Conservation (phyloP, 1,140 invertebrate genomes). For the Gryon sp. region DNA sequence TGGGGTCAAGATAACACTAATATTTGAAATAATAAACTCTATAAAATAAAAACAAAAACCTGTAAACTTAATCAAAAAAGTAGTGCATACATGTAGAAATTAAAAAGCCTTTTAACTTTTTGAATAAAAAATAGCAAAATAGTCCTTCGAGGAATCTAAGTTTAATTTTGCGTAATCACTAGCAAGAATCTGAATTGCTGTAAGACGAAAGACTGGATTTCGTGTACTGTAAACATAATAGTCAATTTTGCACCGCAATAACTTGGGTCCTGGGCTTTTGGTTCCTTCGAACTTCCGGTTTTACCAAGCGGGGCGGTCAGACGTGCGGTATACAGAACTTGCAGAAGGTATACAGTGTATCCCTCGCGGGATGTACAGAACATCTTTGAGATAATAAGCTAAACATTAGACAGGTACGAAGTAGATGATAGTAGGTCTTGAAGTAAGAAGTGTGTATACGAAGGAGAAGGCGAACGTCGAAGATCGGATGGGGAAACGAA, state of each 20-base stretch:
- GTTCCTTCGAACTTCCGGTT: conserved; percentile 8
- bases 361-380: conserved; percentile 28
- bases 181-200: neutral
- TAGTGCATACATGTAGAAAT: too few relatives aligned
- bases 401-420: conserved; percentile 61
- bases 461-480: conserved; percentile 27
- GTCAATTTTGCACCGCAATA: conserved; percentile 23
- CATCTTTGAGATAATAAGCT: conserved; percentile 59
- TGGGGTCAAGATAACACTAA: too few relatives aligned
- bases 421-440: conserved; percentile 50
- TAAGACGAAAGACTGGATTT: conserved; percentile 19
- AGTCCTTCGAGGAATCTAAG: too few relatives aligned
- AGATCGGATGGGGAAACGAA: conserved; percentile 26
- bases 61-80: too few relatives aligned
- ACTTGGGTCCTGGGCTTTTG: conserved; percentile 29
- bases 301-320: conserved; percentile 34
- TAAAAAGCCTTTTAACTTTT: too few relatives aligned
- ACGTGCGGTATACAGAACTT: conserved; percentile 29
- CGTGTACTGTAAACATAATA: conserved; percentile 35
- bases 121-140: too few relatives aligned
- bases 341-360: neutral
- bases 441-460: conserved; percentile 44
- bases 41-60: too few relatives aligned
- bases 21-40: too few relatives aligned
- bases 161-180: too few relatives aligned